phyloP scores from a whole-genome alignment of 2,888 invertebrate species.

The Epiblema foenella region DNA sequence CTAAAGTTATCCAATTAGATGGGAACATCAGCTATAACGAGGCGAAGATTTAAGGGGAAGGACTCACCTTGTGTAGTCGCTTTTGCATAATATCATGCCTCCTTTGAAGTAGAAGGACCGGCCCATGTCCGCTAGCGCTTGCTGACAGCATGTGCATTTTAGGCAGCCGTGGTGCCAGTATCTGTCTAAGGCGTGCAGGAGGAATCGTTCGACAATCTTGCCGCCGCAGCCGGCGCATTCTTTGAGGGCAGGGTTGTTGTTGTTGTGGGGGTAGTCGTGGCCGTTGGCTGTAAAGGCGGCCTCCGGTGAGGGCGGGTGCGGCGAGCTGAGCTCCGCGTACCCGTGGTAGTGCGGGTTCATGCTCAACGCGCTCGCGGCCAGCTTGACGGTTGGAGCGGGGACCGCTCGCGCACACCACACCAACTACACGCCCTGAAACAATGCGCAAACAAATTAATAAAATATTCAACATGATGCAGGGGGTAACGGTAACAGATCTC shows the following conservation, averaged over 20 bases:
- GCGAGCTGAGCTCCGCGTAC: slow-evolving; percentile 92
- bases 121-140: slow-evolving; percentile 95
- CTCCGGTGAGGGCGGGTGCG: slow-evolving; percentile 91
- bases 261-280: slow-evolving; percentile 86
- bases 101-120: slow-evolving; percentile 96
- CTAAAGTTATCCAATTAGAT: slow-evolving; percentile 43
- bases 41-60: slow-evolving; percentile 20
- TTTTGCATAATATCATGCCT: slow-evolving; percentile 97
- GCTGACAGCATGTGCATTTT: slow-evolving; percentile 96
- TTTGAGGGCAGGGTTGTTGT: slow-evolving; percentile 87
- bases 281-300: slow-evolving; percentile 87
- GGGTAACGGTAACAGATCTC: not conserved
- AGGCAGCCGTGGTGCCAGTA: slow-evolving; percentile 98
- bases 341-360: slow-evolving; percentile 97
- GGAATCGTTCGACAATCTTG: slow-evolving; percentile 95
- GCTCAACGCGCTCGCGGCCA: slow-evolving; percentile 94
- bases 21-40: slow-evolving; percentile 31
- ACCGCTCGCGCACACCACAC: slow-evolving; percentile 80
- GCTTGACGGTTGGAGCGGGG: slow-evolving; percentile 89
- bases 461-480: not conserved
- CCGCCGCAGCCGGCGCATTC: slow-evolving; percentile 96
- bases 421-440: slow-evolving; percentile 82
- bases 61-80: slow-evolving; percentile 96
- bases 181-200: slow-evolving; percentile 95
- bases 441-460: slow-evolving; percentile 42